Evolutionary conservation across 2,888 invertebrate genomes (phyloP).

Genomic region (Plemyria rubiginata): DNA sequence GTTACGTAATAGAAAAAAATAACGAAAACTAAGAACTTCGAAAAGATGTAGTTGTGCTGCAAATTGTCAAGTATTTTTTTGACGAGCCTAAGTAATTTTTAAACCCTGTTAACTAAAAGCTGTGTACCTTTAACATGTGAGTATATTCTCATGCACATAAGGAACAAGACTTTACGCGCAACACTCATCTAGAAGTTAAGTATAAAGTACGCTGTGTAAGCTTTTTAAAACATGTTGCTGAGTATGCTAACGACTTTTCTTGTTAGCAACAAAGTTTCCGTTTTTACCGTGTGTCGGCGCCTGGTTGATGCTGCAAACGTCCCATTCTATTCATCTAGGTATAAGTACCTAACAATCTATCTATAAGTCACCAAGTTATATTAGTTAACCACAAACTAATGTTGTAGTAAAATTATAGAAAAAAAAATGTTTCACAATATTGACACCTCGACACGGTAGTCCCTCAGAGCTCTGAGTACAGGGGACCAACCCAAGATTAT

Average conservation of each 20-base stretch:
- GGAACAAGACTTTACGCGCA: constrained; percentile 20
- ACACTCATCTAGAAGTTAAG: constrained; percentile 15
- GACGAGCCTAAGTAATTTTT: no score
- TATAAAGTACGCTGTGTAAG: constrained; percentile 23
- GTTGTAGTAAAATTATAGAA: no score
- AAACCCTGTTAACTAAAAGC: no score
- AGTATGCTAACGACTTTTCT: constrained; percentile 39
- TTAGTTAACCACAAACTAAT: background rate
- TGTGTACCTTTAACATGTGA: background rate
- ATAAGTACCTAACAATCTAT: background rate
- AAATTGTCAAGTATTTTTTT: no score
- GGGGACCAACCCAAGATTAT: no score
- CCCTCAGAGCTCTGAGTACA: no score
- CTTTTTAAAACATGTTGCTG: constrained; percentile 34
- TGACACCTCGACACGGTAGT: no score
- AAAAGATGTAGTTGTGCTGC: no score
- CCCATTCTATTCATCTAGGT: constrained; percentile 8
- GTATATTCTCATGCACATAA: background rate
- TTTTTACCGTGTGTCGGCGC: constrained; percentile 26
- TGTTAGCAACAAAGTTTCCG: constrained; percentile 30
- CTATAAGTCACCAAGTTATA: background rate
- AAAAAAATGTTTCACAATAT: no score
- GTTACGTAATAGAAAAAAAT: no score
- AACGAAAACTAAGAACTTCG: no score
- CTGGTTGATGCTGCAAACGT: constrained; percentile 13